Base-by-base conservation (phyloP, 2,113 vertebrate genomes). In the Anser brachyrhynchus region DNA sequence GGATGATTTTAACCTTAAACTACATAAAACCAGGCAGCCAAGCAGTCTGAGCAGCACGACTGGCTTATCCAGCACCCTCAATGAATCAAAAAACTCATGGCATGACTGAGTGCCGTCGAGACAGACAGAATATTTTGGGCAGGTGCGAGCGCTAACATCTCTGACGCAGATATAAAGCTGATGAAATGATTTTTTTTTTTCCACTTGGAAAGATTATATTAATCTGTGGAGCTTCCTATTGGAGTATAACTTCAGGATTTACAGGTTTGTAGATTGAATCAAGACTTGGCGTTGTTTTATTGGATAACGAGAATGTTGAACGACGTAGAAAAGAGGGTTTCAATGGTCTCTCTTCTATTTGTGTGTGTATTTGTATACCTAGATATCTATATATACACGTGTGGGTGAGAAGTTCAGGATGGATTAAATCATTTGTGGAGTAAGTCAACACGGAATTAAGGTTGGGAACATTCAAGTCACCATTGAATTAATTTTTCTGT, bases 121-220 rank as follows among this genome's bases (percentile, higher is more conserved):
- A 15, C 33, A 17, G 61, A 12, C 26, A 17, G 31, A 61, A 67
- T 39, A 46, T 31, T 55, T 29, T 29, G 61, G 10, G 26, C 13
- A 19, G 44, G 33, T 3, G 6, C 0, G 2, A 25, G 41, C 3
- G 17, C 28, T 4, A 5, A 20, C 10, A 10, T 9, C 44, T 12
- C 39, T 66, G 15, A 49, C 26, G 64, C 57, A 25, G 6, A 25
- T 22, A 5, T 10, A 22, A 19, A 90, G 21, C 21, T 23, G 26
- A 13, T 16, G 2, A 66, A 19, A 57, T 25, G 1, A 11, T 49
- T 49, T 49, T 49, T 46, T n/a, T 37, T 5, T 83, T 84, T 39
- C 8, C 10, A 11, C 4, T 49, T 79, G n/a, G 37, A 44, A 52
- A 7, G 14, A 25, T 18, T 39, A 1, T 8, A 3, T 84, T 37